A percentile compares a stretch with the other conserved stretches of the same genome.
Evolutionary conservation across 2,113 vertebrate species (phyloP).

Genomic region (Rhagologus leucostigma): DNA sequence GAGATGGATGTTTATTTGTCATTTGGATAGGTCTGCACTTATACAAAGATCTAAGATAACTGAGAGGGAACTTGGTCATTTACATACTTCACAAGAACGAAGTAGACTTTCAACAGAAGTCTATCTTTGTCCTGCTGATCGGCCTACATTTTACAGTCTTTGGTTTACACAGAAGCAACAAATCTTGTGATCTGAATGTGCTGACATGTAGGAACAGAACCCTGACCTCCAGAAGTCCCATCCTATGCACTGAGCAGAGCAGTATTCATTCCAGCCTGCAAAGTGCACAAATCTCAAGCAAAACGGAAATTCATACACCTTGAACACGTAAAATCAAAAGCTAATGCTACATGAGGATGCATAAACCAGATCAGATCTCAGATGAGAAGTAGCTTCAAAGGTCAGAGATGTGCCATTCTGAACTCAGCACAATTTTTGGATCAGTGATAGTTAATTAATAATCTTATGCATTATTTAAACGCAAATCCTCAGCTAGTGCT

Average conservation of each 20-base stretch:
- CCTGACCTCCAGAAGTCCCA: neutral
- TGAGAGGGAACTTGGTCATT: neutral
- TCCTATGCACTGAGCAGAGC: neutral
- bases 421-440: constrained; percentile 52
- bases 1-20: neutral
- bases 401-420: constrained; percentile 14
- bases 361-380: neutral
- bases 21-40: neutral
- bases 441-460: constrained; percentile 58
- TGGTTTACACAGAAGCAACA: neutral
- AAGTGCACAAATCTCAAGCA: neutral
- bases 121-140: neutral
- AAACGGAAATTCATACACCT: neutral
- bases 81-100: neutral
- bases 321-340: neutral
- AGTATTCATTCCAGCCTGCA: neutral
- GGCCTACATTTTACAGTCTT: neutral
- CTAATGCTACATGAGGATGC: neutral
- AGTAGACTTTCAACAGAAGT: neutral
- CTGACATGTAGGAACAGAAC: neutral
- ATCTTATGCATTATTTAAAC: constrained; percentile 48
- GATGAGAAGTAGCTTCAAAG: constrained; percentile 38
- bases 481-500: neutral
- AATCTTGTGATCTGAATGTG: neutral
- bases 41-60: neutral